Evolutionary conservation across 2,113 vertebrate species (phyloP).

Genomic region (Dipodomys spectabilis): DNA sequence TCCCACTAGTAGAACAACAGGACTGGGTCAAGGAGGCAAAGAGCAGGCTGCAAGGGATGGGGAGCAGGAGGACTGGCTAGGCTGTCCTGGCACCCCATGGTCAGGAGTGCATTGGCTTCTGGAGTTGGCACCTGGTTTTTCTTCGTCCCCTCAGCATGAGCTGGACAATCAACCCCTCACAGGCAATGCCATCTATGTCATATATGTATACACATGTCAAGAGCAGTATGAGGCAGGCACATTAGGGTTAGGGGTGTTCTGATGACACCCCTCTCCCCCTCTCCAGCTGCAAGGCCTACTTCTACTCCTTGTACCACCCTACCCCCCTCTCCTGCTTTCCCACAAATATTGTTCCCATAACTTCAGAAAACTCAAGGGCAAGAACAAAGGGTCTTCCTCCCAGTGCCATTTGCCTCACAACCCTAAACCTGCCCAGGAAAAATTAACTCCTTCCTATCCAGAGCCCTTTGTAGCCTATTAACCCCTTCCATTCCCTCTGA

Average conservation of each 20-base stretch:
- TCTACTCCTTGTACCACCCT: not conserved
- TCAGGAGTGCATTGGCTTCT: constrained; percentile 13
- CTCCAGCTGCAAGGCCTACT: too few relatives aligned
- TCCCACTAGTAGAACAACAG: constrained; percentile 33
- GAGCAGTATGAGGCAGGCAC: not conserved
- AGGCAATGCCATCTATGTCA: not conserved
- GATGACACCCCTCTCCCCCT: not conserved
- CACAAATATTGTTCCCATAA: constrained; percentile 56
- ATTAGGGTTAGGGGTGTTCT: not conserved
- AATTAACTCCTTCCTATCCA: constrained; percentile 73
- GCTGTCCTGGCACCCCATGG: not conserved
- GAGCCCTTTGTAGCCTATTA: not conserved
- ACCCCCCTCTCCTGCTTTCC: not conserved
- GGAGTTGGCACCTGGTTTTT: constrained; percentile 48
- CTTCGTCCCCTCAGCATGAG: not conserved
- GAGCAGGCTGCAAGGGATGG: not conserved
- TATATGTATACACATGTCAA: too few relatives aligned
- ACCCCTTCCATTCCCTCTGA: not conserved
- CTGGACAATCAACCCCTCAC: not conserved
- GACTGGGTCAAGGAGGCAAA: constrained; percentile 60
- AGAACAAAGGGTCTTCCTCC: constrained; percentile 74
- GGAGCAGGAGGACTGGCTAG: not conserved
- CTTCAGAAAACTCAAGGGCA: constrained; percentile 75
- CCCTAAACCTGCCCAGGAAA: constrained; percentile 67
- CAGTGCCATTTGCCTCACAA: constrained; percentile 61